These are phyloP conservation scores for Leptosomus discolor DNA, from an alignment of 2,113 vertebrate species.

Conservation along the genomic window DNA sequence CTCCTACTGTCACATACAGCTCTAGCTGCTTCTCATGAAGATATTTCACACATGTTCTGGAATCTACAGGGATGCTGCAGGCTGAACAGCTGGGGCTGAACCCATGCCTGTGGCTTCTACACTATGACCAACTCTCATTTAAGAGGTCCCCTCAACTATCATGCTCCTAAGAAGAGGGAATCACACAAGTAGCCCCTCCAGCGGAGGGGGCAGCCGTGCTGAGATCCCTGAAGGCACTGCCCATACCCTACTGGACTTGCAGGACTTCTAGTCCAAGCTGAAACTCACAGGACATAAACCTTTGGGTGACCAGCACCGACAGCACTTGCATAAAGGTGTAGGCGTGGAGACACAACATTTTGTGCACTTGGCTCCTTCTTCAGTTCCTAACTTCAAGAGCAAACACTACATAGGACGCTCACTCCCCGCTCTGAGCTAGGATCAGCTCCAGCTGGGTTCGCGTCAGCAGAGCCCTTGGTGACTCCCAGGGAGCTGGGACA, in stretches of 20 bases:
- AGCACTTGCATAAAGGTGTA: not conserved
- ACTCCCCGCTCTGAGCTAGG: not conserved
- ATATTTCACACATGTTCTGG: rapidly evolving
- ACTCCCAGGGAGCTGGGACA: not conserved
- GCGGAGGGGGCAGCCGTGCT: not conserved
- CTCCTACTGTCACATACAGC: rapidly evolving
- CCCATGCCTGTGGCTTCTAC: rapidly evolving
- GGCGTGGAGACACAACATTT: not conserved
- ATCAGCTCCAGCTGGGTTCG: not conserved
- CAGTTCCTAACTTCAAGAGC: not conserved
- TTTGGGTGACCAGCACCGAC: not conserved
- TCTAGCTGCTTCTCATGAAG: not conserved
- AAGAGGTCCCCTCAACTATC: not conserved
- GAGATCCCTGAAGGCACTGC: not conserved
- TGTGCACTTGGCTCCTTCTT: not conserved
- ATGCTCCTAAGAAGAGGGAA: not conserved
- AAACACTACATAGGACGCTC: not conserved
- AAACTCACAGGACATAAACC: not conserved
- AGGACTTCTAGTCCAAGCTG: not conserved
- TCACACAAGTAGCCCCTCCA: too few species aligned
- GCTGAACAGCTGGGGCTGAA: not conserved
- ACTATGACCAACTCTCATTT: too few species aligned
- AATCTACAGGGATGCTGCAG: not conserved
- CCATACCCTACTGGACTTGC: too few species aligned
- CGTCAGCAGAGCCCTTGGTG: not conserved